Evolutionary conservation across 1,140 invertebrate genomes (phyloP).

Genomic region (Diorhabda elongata): DNA sequence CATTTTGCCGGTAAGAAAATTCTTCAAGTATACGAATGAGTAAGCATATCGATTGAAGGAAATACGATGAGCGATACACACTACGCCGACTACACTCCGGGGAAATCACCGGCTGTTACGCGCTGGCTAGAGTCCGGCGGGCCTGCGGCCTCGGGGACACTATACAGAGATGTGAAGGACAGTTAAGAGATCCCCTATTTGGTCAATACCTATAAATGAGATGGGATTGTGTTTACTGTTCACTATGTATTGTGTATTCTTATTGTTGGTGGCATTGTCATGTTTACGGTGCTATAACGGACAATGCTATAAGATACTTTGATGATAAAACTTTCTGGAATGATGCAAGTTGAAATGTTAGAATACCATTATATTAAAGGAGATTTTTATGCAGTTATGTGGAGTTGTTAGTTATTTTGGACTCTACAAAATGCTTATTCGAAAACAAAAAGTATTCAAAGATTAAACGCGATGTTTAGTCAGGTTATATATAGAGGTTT

Average conservation of each 20-base stretch:
- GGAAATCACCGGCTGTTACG: background rate
- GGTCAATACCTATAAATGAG: background rate
- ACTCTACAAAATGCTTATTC: no score
- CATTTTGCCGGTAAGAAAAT: background rate
- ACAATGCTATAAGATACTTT: no score
- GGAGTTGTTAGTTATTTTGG: no score
- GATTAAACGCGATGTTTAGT: no score
- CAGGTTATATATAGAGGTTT: no score
- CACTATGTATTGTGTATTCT: background rate
- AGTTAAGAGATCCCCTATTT: background rate
- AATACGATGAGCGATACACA: background rate
- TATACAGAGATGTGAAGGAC: slow-evolving; percentile 2
- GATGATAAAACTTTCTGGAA: no score
- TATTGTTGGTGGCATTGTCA: background rate
- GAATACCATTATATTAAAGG: no score
- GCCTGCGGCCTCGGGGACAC: background rate
- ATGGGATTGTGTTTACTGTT: slow-evolving; percentile 2
- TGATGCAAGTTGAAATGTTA: no score
- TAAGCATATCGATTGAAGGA: background rate
- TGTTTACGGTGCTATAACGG: no score
- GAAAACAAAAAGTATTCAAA: no score
- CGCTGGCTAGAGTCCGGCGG: background rate
- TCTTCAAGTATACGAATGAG: background rate
- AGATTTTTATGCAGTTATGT: no score
- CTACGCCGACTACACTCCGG: background rate